Evolutionary conservation across 2,113 vertebrate genomes (phyloP), one percentile per base, ranked within the genome.

Genomic region (Cnemophilus loriae): DNA sequence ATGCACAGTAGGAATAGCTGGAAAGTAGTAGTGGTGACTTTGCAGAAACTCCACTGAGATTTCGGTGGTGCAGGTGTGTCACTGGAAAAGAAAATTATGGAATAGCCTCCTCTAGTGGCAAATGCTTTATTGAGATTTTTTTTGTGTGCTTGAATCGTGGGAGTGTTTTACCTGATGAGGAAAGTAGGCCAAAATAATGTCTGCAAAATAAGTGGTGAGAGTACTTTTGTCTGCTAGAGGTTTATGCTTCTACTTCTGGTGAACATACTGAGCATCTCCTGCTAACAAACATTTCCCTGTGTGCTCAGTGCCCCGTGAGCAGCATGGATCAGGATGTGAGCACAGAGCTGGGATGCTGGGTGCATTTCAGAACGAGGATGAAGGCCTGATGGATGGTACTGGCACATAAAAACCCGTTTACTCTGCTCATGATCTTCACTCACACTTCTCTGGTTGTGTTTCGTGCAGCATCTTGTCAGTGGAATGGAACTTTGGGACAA

Each of bases 41-140:
- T 69, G 41, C 11, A 18, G 67, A 61, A 49, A 53, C 18, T 46
- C 3, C 23, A 3, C 20, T 61, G 79, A 49, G 37, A 46, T 80
- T 65, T 63, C 0, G 1, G 30, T 37, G 14, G 18, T 37, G 7
- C 35, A 16, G 37, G 5, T 33, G 10, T 27, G 21, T 41, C 8
- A 24, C 8, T 71, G 78, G 22, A 2, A 55, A 84, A 56, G 64
- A 44, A 33, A 60, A 22, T 30, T 14, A 47, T 59, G 47, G 78
- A 80, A 59, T 37, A 83, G 94, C 96, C 52, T 92, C 96, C 90
- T 95, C 96, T 97, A 96, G 95, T 84, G 96, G 95, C 17, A 81
- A 5, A 47, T 44, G 33, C 50, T 77, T 70, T 42, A 46, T 5
- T 33, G 81, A 53, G 68, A 8, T 7, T 32, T 50, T 78, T 78